phyloP scores from a whole-genome alignment of 2,797 vertebrate genomes.

The Danionella dracula region DNA sequence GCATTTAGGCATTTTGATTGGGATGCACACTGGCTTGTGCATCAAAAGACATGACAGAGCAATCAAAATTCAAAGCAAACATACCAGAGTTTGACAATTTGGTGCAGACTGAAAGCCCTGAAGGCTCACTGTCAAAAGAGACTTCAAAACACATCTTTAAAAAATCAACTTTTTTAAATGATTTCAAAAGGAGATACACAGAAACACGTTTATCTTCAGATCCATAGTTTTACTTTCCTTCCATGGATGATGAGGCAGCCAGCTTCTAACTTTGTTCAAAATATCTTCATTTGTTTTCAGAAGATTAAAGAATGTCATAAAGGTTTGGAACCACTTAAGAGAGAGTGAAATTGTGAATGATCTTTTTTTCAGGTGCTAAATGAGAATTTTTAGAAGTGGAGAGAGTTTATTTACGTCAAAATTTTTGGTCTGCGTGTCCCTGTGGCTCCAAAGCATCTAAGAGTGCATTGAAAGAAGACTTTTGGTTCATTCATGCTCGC shows the following conservation, averaged over 20 bases:
- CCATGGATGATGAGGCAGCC: not conserved
- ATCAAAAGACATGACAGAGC: constrained; percentile 66
- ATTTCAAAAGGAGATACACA: too few relatives aligned
- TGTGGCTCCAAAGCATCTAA: too few relatives aligned
- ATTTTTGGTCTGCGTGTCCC: too few relatives aligned
- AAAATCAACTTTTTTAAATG: not conserved
- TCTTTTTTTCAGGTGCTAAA: too few relatives aligned
- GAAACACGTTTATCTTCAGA: too few relatives aligned
- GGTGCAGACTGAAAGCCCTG: constrained; percentile 1
- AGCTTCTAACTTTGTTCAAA: not conserved
- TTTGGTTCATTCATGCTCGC: too few relatives aligned
- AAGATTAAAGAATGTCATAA: not conserved
- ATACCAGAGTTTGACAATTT: constrained; percentile 29
- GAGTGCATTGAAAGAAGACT: too few relatives aligned
- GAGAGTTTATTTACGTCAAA: too few relatives aligned
- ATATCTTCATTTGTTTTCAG: not conserved
- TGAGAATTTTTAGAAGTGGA: too few relatives aligned
- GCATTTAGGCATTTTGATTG: constrained; percentile 54
- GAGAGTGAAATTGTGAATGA: not conserved
- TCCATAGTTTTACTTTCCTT: not conserved
- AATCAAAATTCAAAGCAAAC: constrained; percentile 40
- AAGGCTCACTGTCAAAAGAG: not conserved
- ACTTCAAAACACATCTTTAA: too few relatives aligned
- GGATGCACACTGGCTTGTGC: constrained; percentile 59
- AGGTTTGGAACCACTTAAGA: not conserved